phyloP scores from a whole-genome alignment of 2,113 vertebrate species.

The Chaetops frenatus region DNA sequence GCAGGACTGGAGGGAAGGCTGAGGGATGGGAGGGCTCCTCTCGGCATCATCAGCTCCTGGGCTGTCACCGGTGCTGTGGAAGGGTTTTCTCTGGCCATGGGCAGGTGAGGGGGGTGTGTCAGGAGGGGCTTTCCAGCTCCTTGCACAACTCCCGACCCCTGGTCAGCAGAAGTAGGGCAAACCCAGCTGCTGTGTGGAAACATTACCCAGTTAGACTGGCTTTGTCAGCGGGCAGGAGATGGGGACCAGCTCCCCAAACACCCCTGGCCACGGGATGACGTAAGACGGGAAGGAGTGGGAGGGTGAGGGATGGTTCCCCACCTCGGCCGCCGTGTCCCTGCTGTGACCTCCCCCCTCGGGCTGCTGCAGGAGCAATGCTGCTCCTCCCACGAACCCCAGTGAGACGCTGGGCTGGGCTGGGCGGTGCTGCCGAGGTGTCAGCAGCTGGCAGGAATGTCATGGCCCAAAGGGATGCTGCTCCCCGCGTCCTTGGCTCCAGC shows the following conservation, averaged over 20 bases:
- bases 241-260: not conserved
- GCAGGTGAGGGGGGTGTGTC: not conserved
- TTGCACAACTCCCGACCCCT: not conserved
- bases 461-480: not conserved
- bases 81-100: not conserved
- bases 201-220: not conserved
- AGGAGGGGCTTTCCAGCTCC: not conserved
- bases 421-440: not conserved
- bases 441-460: not conserved
- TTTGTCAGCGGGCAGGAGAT: not conserved
- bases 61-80: accelerated
- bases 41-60: not conserved
- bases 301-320: not conserved
- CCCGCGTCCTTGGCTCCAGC: not conserved
- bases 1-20: not conserved
- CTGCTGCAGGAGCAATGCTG: not conserved
- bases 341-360: not conserved
- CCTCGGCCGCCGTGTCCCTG: not conserved
- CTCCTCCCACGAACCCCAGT: accelerated
- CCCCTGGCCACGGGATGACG: not conserved
- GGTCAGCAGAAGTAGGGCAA: not conserved
- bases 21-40: not conserved
- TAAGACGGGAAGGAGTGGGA: not conserved
- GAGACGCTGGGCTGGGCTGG: not conserved
- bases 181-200: not conserved